Percentiles rank a stretch among this genome's conserved stretches.
These are phyloP conservation scores for Lasioglossum oenotherae DNA, from an alignment of 2,888 invertebrate species.

Conservation along the genomic window DNA sequence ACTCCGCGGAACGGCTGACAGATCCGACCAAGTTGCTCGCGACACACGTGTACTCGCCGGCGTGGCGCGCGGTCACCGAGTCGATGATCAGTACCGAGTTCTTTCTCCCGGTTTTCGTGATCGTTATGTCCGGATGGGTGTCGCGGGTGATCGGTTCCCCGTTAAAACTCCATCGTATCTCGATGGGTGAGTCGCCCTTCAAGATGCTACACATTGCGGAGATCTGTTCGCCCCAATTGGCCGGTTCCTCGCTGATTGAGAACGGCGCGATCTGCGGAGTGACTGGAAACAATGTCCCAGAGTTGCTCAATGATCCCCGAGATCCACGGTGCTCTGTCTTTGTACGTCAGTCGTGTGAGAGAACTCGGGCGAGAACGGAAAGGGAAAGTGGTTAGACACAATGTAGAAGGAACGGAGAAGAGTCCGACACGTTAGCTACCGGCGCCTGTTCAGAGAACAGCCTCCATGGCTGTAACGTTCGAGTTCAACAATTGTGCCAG, in stretches of 20 bases:
- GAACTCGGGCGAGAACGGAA: not conserved
- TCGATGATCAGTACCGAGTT: slow-evolving; percentile 84
- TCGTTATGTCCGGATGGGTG: slow-evolving; percentile 76
- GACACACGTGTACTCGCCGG: slow-evolving; percentile 85
- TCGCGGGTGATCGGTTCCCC: slow-evolving; percentile 72
- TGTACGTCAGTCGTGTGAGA: not conserved
- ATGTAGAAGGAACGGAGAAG: not conserved
- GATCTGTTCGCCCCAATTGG: slow-evolving; percentile 91
- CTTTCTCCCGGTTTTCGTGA: slow-evolving; percentile 80
- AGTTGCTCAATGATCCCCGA: slow-evolving; percentile 5
- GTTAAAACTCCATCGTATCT: slow-evolving; percentile 88
- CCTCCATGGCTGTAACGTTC: not conserved
- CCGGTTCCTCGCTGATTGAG: slow-evolving; percentile 89
- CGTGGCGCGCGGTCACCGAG: slow-evolving; percentile 84
- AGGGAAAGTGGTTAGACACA: too few species aligned
- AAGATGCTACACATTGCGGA: slow-evolving; percentile 90
- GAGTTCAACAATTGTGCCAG: not conserved
- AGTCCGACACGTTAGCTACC: not conserved
- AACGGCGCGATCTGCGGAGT: slow-evolving; percentile 89
- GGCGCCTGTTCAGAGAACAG: not conserved
- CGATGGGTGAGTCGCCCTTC: slow-evolving; percentile 92
- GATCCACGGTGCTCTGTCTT: not conserved
- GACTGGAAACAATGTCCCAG: slow-evolving; percentile 83
- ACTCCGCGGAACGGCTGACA: slow-evolving; percentile 83
- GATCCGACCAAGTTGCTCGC: slow-evolving; percentile 85